phyloP scores from a whole-genome alignment of 2,888 invertebrate genomes.

The Hypolimnas misippus region DNA sequence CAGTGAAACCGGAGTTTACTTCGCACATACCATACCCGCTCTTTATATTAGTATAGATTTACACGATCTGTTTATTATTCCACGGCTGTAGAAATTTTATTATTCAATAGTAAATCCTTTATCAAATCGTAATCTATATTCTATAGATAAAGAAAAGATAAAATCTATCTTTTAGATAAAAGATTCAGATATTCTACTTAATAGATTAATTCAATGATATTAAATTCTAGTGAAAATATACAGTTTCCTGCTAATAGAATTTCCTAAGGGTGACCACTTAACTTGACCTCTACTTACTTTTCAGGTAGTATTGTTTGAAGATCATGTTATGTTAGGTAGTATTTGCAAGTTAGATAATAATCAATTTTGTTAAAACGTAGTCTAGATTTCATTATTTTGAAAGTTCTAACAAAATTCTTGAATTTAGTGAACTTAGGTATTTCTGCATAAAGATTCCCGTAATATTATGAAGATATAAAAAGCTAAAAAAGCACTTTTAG shows the following conservation, averaged over 20 bases:
- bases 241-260: background rate
- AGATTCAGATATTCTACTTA: background rate
- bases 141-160: constrained; percentile 1
- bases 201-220: background rate
- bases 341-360: background rate
- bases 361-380: no score
- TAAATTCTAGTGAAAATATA: background rate
- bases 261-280: background rate
- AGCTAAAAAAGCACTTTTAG: no score
- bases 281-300: background rate
- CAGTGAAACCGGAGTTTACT: no score
- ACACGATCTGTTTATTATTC: constrained; percentile 19
- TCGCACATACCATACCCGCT: no score
- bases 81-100: constrained; percentile 11
- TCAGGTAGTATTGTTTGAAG: background rate
- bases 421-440: no score
- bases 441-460: no score
- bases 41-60: no score
- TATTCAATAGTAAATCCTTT: constrained; percentile 2
- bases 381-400: no score
- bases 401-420: no score
- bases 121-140: background rate
- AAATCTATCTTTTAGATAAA: constrained; percentile 4
- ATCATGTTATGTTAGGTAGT: background rate
- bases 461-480: no score